Evolutionary conservation across 2,113 vertebrate genomes (phyloP), one percentile per base, ranked within the genome.

Genomic region (Chunga burmeisteri): DNA sequence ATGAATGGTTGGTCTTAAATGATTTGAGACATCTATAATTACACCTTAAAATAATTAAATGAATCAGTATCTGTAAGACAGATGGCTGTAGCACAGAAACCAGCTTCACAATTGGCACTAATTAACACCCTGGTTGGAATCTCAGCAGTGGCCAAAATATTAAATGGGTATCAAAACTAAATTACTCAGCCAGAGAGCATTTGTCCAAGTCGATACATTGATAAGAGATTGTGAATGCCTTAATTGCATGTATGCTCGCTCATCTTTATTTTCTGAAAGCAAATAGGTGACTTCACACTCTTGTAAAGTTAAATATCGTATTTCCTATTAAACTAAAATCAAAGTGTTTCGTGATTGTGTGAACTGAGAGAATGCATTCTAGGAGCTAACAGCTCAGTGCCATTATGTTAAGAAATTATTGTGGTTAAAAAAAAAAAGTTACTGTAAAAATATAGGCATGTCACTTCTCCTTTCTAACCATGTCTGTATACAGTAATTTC

Each of bases 61-160:
- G 36, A 89, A 94, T 95, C 61, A 92, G 40, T 87, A 29, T 95
- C 72, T 91, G 12, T 75, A 85, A 96, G 91, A 94, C 88, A 96
- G 94, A 95, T 96, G 94, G 80, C 80, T 91, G 66, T 71, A 94
- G 81, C 61, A 62, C 68, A 91, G 91, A 96, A 95, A 89, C 25
- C 36, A 91, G n/a, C 56, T 83, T 95, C 47, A 72, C 89, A 95
- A 91, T 73, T 95, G 91, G 49, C 89, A 91, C 84, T 97, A 97
- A 97, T 97, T 95, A 97, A 82, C 94, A 95, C 84, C 84, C 81
- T 95, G 91, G 77, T 58, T 77, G 66, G 81, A 85, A 82, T 95
- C 86, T 87, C 91, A 90, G 62, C 83, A 94, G 89, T 72, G 73
- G 62, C 73, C 53, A 72, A 97, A 96, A 95, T 91, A 93, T 91